phyloP scores from a whole-genome alignment of 2,113 vertebrate genomes.

The Chaetorhynchus papuensis region DNA sequence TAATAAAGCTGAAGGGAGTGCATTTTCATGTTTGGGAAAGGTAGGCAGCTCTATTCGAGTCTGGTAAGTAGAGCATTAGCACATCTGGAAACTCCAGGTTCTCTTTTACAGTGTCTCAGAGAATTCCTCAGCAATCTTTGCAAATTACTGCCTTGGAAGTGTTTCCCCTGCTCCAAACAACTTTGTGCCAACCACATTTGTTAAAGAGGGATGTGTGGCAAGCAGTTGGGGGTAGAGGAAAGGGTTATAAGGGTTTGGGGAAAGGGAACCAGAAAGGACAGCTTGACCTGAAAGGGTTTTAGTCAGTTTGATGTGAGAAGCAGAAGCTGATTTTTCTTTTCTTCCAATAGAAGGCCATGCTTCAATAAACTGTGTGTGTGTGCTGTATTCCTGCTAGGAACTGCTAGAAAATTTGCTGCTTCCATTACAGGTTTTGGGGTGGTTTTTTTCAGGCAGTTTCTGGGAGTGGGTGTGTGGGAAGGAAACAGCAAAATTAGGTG shows the following conservation, averaged over 20 bases:
- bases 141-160: neutral
- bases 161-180: neutral
- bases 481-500: constrained; percentile 55
- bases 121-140: neutral
- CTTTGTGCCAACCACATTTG: neutral
- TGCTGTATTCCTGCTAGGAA: neutral
- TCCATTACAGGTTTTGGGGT: neutral
- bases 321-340: neutral
- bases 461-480: constrained; percentile 57
- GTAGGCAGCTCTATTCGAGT: neutral
- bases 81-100: neutral
- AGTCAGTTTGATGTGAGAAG: neutral
- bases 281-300: neutral
- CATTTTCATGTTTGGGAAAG: neutral
- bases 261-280: neutral
- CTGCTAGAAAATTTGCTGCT: neutral
- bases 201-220: neutral
- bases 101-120: neutral
- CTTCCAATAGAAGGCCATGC: neutral
- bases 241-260: neutral
- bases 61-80: neutral
- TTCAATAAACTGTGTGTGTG: neutral
- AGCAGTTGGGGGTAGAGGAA: neutral
- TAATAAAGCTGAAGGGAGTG: neutral
- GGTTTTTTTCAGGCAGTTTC: neutral